Evolutionary conservation across 37 sponge, comb jelly and placozoan species (phyloP).

Genomic region (Haliclona indistincta): DNA sequence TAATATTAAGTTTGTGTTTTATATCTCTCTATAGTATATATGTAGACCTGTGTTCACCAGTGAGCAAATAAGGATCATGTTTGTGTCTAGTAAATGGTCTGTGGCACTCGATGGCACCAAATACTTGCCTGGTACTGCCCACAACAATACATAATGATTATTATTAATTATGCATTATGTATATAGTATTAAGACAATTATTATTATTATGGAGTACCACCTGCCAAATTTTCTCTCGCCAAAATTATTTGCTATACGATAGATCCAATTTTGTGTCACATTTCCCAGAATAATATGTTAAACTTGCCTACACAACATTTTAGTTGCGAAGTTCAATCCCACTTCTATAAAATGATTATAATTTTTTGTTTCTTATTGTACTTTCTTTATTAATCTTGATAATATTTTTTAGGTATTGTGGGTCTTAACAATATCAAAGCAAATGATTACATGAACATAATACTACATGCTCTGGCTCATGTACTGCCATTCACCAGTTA

Average conservation of each 20-base stretch:
- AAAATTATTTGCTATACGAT: too few species aligned
- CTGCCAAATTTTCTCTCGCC: too few species aligned
- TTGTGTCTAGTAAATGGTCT: constrained; percentile 57
- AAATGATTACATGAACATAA: constrained; percentile 99
- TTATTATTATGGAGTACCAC: too few species aligned
- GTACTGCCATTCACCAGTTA: constrained; percentile 84
- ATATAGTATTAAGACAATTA: too few species aligned
- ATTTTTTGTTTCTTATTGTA: background rate
- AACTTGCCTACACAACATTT: too few species aligned
- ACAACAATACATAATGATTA: too few species aligned
- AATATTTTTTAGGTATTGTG: constrained; percentile 57
- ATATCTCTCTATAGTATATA: constrained; percentile 58
- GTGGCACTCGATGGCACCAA: constrained; percentile 90
- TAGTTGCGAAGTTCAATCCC: too few species aligned
- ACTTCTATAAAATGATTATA: too few species aligned
- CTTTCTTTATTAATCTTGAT: background rate
- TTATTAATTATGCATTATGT: background rate
- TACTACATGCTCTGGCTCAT: constrained; percentile 88
- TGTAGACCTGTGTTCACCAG: constrained; percentile 80
- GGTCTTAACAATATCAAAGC: constrained; percentile 95
- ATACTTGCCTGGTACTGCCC: constrained; percentile 86
- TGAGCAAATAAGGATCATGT: constrained; percentile 64
- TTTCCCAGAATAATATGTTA: too few species aligned
- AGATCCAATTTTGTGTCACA: too few species aligned
- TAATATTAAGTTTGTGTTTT: constrained; percentile 3